Conservation (phyloP, 2,888 invertebrate genomes). For the Lamellibrachia satsuma region DNA sequence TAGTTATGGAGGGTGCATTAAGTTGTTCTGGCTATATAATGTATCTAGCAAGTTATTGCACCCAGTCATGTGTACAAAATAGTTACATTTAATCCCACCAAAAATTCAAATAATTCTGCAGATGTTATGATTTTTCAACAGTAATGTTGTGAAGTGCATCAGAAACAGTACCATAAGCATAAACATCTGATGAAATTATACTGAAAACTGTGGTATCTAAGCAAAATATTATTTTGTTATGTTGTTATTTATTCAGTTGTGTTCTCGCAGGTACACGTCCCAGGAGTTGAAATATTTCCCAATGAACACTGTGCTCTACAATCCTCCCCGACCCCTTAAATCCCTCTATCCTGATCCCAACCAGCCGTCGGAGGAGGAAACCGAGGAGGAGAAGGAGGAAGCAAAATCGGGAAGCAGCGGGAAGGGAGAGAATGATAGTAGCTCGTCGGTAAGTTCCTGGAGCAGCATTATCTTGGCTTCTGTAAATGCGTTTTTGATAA, state of each 20-base stretch:
- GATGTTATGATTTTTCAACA: too few species aligned
- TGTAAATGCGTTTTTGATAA: too few species aligned
- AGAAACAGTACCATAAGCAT: too few species aligned
- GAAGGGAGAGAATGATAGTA: constrained; percentile 17
- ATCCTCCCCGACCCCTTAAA: constrained; percentile 61
- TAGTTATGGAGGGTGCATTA: not conserved
- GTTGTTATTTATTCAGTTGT: not conserved
- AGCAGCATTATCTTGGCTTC: too few species aligned
- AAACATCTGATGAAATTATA: too few species aligned
- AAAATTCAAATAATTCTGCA: too few species aligned
- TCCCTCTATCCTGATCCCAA: constrained; percentile 41
- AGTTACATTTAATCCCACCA: too few species aligned
- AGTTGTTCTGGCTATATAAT: not conserved
- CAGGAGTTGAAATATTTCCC: constrained; percentile 91
- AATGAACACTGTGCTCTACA: constrained; percentile 85
- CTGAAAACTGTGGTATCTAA: too few species aligned
- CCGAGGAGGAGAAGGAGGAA: constrained; percentile 37
- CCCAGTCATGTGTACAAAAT: too few species aligned
- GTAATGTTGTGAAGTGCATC: too few species aligned
- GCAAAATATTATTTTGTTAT: too few species aligned
- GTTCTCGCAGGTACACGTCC: constrained; percentile 74
- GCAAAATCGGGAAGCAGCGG: constrained; percentile 19
- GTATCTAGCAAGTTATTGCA: too few species aligned
- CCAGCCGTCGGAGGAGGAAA: constrained; percentile 35
- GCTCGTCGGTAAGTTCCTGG: not conserved